phyloP scores from a whole-genome alignment of 2,888 invertebrate genomes.

The Anorthoa munda region DNA sequence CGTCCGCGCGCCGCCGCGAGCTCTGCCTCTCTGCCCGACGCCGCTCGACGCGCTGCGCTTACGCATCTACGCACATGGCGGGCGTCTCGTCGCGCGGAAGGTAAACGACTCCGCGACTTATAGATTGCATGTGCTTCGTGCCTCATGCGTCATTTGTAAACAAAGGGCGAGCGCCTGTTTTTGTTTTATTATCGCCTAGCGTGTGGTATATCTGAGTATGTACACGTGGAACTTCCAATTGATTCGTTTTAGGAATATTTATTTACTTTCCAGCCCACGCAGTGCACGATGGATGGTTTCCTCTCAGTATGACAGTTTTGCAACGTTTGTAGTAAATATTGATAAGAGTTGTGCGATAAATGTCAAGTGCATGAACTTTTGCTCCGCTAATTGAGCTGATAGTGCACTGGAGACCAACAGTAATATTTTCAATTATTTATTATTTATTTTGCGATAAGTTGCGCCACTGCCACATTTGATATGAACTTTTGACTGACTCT shows the following conservation, averaged over 20 bases:
- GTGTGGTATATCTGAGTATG: conserved; percentile 60
- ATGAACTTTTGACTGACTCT: conserved; percentile 11
- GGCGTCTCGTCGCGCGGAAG: conserved; percentile 88
- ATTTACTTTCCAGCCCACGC: conserved; percentile 16
- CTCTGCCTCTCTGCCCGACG: conserved; percentile 81
- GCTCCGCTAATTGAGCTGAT: conserved; percentile 65
- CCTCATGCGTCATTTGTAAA: conserved; percentile 90
- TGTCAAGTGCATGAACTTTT: conserved; percentile 75
- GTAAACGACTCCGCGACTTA: conserved; percentile 89
- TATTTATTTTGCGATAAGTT: conserved; percentile 37
- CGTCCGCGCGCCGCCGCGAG: conserved; percentile 87
- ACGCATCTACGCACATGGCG: conserved; percentile 89
- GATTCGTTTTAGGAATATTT: conserved; percentile 29
- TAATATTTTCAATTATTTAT: conserved; percentile 46
- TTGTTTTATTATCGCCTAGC: conserved; percentile 82
- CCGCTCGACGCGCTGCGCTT: conserved; percentile 80
- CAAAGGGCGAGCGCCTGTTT: conserved; percentile 88
- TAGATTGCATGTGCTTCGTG: conserved; percentile 86
- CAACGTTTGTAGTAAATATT: conserved; percentile 54
- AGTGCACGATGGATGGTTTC: conserved; percentile 39
- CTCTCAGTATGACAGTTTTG: conserved; percentile 49
- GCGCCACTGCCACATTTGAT: conserved; percentile 27
- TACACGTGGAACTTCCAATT: conserved; percentile 49
- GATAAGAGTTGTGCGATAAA: conserved; percentile 69
- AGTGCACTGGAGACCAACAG: conserved; percentile 47